Base-by-base conservation (phyloP, 2,888 invertebrate species). In the Cosmia pyralina region DNA sequence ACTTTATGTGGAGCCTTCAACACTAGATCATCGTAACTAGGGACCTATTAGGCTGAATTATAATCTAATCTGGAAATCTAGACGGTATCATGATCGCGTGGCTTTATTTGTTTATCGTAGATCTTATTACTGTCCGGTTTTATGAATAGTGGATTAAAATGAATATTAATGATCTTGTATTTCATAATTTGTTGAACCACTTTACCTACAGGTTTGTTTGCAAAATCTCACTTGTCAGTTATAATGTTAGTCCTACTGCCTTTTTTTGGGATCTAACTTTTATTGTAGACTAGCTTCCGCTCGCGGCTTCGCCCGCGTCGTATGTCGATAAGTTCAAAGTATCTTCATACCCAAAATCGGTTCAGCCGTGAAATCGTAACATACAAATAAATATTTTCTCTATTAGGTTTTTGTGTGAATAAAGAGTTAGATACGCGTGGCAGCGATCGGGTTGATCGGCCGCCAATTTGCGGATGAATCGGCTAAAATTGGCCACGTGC, bases 401-500 rank as follows among this genome's bases (percentile, higher is more conserved):
- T 28, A 28, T 28, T 28, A 63, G 15, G 19, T 38, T 38, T 82
- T 59, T 59, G 38, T 44, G 4, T 44, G 13, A 69, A 44, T 34
- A 64, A 69, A 63, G 13, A 60, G 11, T 48, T 38, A 44, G 62
- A 17, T 53, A 75, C 48, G 68, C 69, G 46, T 65, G 53, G 53
- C 34, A 52, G 52, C 46, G 53, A 55, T 67, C 69, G 62, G 41
- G 70, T 80, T 71, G 69, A 83, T 82, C 85, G 88, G 84, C 70
- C 86, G 82, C 86, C 91, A 89, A 92, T 92, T 93, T 90, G 85
- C 85, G 79, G 88, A 90, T 90, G 88, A 90, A 91, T 90, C 85
- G 86, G 63, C 84, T 69, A 77, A 88, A 90, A 93, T 92, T 88
- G 87, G 88, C 91, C 92, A 93, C 93, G 92, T 91, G 90, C 90